Evolutionary conservation across 2,888 invertebrate genomes (phyloP).

Genomic region (Glomeris marginata): DNA sequence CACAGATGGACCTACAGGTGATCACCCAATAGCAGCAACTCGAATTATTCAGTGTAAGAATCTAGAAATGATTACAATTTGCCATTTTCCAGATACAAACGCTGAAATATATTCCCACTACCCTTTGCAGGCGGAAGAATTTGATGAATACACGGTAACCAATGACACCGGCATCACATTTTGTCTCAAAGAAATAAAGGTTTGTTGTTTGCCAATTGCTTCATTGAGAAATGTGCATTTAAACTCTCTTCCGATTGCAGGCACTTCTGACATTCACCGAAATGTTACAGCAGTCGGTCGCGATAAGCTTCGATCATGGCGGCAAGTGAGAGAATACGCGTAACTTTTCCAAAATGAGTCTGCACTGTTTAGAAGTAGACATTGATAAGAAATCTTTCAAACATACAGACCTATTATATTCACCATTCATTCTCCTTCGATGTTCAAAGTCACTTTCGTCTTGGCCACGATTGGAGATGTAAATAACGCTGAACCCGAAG

Average conservation of each 20-base stretch:
- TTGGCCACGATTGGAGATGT: slow-evolving; percentile 57
- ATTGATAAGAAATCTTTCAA: neutral
- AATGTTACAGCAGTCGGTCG: slow-evolving; percentile 47
- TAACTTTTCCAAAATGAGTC: slow-evolving; percentile 7
- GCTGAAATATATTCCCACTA: slow-evolving; percentile 65
- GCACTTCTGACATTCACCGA: slow-evolving; percentile 65
- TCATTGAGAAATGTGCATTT: neutral
- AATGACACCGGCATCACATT: slow-evolving; percentile 61
- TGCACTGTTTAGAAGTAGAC: slow-evolving; percentile 19
- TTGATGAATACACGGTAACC: slow-evolving; percentile 48
- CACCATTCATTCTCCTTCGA: slow-evolving; percentile 50
- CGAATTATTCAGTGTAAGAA: too few relatives aligned
- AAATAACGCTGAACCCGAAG: slow-evolving; percentile 5
- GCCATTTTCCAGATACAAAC: slow-evolving; percentile 36
- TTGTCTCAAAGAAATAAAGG: slow-evolving; percentile 67
- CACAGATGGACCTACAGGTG: slow-evolving; percentile 45
- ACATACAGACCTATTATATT: slow-evolving; percentile 50
- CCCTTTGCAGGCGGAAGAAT: slow-evolving; percentile 53
- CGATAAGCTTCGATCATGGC: slow-evolving; percentile 55
- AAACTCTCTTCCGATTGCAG: slow-evolving; percentile 20
- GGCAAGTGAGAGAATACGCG: slow-evolving; percentile 42
- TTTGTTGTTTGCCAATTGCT: slow-evolving; percentile 12
- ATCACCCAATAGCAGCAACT: too few relatives aligned
- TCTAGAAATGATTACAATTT: neutral
- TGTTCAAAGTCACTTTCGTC: slow-evolving; percentile 64